Base-by-base conservation (phyloP, 2,113 vertebrate species). In the Phoxinus phoxinus region DNA sequence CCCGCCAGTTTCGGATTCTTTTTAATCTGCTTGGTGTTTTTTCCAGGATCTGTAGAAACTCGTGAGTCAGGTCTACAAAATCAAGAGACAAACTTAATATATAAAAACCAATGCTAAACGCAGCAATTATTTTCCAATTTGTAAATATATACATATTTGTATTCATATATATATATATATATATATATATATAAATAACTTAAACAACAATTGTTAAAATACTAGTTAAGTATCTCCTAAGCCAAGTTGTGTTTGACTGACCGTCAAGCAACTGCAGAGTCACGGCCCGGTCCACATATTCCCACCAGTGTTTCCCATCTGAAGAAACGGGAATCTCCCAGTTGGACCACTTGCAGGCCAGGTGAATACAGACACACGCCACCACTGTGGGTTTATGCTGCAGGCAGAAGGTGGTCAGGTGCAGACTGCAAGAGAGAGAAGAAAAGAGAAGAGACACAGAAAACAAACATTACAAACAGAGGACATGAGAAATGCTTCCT, bases 271-370 rank as follows among this genome's bases (percentile, higher is more conserved):
- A 95, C 89, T 99, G 97, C 86, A 99, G 90, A 61, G 97, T 99
- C 74, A 99, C 98, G 0, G 96, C 96, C 85, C 94, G 94, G 93
- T 99, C 98, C 92, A 99, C 96, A 56, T 99, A 99, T 94, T 99
- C 98, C 98, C 98, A 99, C 98, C 98, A 99, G 93, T 98, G 96
- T 75, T 99, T 99, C 41, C 96, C 96, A 86, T 99, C 97, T 4
- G 97, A 99, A 23, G 98, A 99, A 35, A 99, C 97, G 1, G 98
- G 98, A 90, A 99, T 99, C 94, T 99, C 98, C 98, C 98, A 99
- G 95, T 99, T 99, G 95, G 98, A 99, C 98, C 98, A 99, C 92
- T 99, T 99, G 91, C 98, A 99, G 91, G 98, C 98, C 95, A 99
- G 95, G 92, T 99, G 98, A 94, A 99, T 99, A 92, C 98, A 99